Evolutionary conservation across 2,888 invertebrate genomes (phyloP), one percentile per base, ranked within the genome.

Genomic region (Meteorus colon): DNA sequence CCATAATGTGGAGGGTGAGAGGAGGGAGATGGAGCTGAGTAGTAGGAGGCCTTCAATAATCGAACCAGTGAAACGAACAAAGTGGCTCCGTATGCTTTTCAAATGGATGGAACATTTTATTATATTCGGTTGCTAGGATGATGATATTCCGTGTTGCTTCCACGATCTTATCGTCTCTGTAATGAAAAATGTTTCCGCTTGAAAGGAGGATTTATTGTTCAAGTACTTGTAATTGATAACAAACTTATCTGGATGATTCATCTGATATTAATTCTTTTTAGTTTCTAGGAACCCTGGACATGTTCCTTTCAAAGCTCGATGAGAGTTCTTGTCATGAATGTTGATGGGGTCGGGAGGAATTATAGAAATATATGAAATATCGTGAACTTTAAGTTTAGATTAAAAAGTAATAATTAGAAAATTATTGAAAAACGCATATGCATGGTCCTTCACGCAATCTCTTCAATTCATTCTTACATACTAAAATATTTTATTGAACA

Each of bases 1-100:
- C 80, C 82, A 82, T 83, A 81, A 79, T 80, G 74, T 55, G 41
- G 51, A 65, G 41, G 75, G 77, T 45, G 19, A 16, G 14, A n/a
- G 41, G 19, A 55, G 55, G n/a, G 19, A 48, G 48, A 41, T 41
- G 12, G 41, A 41, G 12, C 8, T n/a, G 48, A 48, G n/a, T 55
- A 55, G 55, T 48, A 41, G 41, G 45, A 70, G 60, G 19, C 63
- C 73, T 75, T 66, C 76, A 81, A 80, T 79, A 82, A 85, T 85
- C 85, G 84, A 83, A 84, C 16, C 24, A 12, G 41, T 16, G 10
- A 10, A 59, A 66, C 41, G 19, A 68, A 12, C 48, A 37, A 37
- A n/a, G 16, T 37, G 12, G 12, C n/a, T 65, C 37, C 19, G 19
- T 41, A 41, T 24, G 8, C 5, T 66, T 14, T 24, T 19, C 2